Evolutionary conservation across 2,797 vertebrate species (phyloP), one percentile per base, ranked within the genome.

Genomic region (Varecia variegata): DNA sequence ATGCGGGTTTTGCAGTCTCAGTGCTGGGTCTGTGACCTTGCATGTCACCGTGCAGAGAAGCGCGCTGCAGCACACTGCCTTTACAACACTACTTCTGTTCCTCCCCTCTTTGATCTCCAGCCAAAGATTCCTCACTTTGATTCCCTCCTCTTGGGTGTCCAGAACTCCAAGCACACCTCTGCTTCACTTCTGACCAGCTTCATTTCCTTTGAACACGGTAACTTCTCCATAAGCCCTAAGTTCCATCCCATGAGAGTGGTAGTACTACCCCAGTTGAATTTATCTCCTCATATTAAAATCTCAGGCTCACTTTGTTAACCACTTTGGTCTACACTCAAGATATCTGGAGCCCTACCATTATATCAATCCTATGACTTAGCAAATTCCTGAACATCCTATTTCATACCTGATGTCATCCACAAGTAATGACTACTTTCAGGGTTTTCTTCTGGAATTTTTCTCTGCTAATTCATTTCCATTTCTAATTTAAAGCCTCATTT

Each of bases 51-150:
- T 12, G 52, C 93, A 56, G 77, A 71, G 77, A 35, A 23, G 52
- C 45, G 7, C 3, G 30, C 52, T 17, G 58, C 7, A 27, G 52
- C 13, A 40, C 74, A 30, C 76, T 30, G 79, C 54, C 47, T 47
- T 14, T 13, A 38, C 21, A 50, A n/a, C 77, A 25, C 50, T 20
- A 5, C 83, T 91, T 74, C 81, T 35, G 71, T 43, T 40, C 91
- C 67, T 81, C 62, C 82, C 47, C 86, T 35, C 93, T 97, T 95
- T 96, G 94, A 98, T 97, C 88, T 94, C 70, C 70, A 95, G 96
- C 90, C 94, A 91, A 77, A 95, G 93, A 68, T 67, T 89, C 86
- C 93, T 84, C 89, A 25, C 90, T 97, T 95, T 96, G 91, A 95
- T 87, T 84, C 88, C 71, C 89, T 54, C 84, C 77, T 81, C 45